Conservation (phyloP, 1,140 invertebrate species). For the Holcopasites calliopsidis region DNA sequence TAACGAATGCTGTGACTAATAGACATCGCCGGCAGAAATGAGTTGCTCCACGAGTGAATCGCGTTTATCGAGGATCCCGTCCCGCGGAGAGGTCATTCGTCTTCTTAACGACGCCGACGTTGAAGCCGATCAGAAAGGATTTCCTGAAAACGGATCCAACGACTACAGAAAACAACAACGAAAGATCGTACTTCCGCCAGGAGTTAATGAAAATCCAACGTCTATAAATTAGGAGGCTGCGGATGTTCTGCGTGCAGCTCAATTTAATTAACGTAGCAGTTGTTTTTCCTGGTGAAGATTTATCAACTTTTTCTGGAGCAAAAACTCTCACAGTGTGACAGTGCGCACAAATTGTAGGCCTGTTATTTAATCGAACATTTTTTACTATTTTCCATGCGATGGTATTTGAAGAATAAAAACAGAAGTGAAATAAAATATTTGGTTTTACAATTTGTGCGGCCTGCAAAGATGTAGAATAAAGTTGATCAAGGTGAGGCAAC, state of each 20-base stretch:
- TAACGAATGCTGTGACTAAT: constrained; percentile 49
- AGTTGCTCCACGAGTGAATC: constrained; percentile 24
- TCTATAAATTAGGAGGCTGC: not conserved
- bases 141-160: not conserved
- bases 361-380: not conserved
- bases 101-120: constrained; percentile 32
- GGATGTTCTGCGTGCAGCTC: not conserved
- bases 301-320: not conserved
- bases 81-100: constrained; percentile 23
- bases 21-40: constrained; percentile 29
- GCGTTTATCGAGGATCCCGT: constrained; percentile 34
- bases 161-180: not conserved
- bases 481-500: not conserved
- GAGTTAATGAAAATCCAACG: constrained; percentile 1
- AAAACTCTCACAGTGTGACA: too few species aligned
- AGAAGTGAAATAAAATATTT: not conserved
- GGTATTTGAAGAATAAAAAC: not conserved
- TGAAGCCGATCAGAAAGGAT: not conserved
- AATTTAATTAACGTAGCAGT: constrained; percentile 2
- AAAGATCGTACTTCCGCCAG: not conserved
- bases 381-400: not conserved
- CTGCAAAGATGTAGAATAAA: not conserved
- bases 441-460: not conserved
- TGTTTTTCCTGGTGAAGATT: not conserved
- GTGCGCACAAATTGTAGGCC: too few species aligned